Evolutionary conservation across 2,797 vertebrate genomes (phyloP), one percentile per base, ranked within the genome.

Genomic region (Lacerta viridis): DNA sequence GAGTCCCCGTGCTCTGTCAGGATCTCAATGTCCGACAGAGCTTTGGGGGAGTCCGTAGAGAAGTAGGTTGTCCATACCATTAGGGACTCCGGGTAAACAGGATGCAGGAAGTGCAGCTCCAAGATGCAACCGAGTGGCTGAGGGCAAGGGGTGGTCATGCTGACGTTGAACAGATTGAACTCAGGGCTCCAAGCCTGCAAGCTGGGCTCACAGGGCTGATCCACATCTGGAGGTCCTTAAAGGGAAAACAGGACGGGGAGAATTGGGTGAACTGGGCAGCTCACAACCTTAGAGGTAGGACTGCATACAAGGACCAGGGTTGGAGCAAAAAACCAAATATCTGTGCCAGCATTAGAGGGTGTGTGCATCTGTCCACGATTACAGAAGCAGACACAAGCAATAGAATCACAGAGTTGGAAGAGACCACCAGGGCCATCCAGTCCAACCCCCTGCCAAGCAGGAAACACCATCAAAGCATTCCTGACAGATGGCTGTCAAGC

Each of bases 171-270:
- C 7, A 99, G 94, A 93, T 98, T 99, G 15, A 99, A 98, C 93
- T 99, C 99, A 0, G 99, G 99, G 89, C 99, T 99, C 99, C 99
- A 99, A 23, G 99, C 98, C 94, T 98, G 99, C 88, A 99, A 96
- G 79, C 98, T 99, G 20, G 98, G 98, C 90, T 99, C 98, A n/a
- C 99, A 99, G 1, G 98, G 97, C 93, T 98, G 98, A 87, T 99
- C 98, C 90, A 99, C 99, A 0, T 99, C 99, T 0, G 99, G 99
- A 5, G 98, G 97, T 4, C 99, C 99, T 99, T 93, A 20, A 71
- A 25, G 20, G n/a, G 80, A 85, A 33, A 85, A 76, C 11, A 61
- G 3, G 85, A 0, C 0, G 39, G 78, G 88, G 13, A 66, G 8
- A 0, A 72, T 84, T n/a, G 77, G 64, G 91, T 88, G 85, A 83